Base-by-base conservation (phyloP, 2,113 vertebrate species). In the Amblyornis subalaris region DNA sequence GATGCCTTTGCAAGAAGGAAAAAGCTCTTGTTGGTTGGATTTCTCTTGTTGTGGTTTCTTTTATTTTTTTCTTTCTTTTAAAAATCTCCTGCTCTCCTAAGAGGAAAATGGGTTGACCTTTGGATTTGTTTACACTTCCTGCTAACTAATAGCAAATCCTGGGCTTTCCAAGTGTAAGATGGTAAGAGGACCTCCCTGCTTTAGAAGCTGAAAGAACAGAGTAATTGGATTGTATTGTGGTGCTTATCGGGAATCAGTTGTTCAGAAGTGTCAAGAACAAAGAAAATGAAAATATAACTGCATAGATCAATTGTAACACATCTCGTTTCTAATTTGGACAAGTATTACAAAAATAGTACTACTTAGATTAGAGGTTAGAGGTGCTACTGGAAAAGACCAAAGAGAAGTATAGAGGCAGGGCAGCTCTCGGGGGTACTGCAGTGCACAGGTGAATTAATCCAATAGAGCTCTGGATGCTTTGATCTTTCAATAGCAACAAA, bases 401-500 rank as follows among this genome's bases (percentile, higher is more conserved):
- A 65, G 23, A 73, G 33, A 57, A 69, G 8, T 5, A 28, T 44
- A 45, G 80, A 47, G 24, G 21, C 7, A 7, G 10, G 16, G 35
- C 84, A 57, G 50, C 40, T 61, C 31, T 53, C 4, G 2, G 54
- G 29, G 17, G 14, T 15, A 14, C 51, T 0, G 0, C 66, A 51
- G 25, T 5, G 8, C 45, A n/a, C 0, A 1, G n/a, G 10, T 7
- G 0, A 66, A 42, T 31, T 44, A 64, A 60, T 47, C 64, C 23
- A n/a, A 0, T 4, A 44, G 38, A 88, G 9, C 7, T 10, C 25
- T 71, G n/a, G 11, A 40, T 57, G 17, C 42, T 91, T 42, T 42
- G 20, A 20, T 15, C 28, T 73, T 73, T 53, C 42, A 20, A 19
- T 19, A 81, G 38, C 55, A 70, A n/a, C 21, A 58, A 40, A 85